These are phyloP conservation scores for Champsocephalus esox DNA, from an alignment of 2,797 vertebrate species.

Conservation along the genomic window DNA sequence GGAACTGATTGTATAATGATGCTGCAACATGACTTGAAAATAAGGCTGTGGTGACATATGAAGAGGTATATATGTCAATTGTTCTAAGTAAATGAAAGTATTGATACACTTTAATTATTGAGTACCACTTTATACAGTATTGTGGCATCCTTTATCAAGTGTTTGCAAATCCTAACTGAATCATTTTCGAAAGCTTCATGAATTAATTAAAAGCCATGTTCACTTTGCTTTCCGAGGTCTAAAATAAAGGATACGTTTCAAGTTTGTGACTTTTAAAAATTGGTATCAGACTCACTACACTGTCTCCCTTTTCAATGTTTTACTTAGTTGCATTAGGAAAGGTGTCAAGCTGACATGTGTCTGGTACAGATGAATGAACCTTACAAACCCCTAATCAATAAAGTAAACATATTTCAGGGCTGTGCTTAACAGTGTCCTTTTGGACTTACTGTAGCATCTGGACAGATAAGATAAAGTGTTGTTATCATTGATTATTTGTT, in stretches of 20 bases:
- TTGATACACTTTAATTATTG: background rate
- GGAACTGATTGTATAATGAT: slow-evolving; percentile 47
- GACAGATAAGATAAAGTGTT: background rate
- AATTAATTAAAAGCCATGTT: background rate
- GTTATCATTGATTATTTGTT: background rate
- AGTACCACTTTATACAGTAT: background rate
- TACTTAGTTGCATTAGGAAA: background rate
- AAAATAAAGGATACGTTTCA: background rate
- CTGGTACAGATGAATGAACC: background rate
- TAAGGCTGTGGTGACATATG: slow-evolving; percentile 19
- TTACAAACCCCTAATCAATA: background rate
- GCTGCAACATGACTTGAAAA: slow-evolving; percentile 39
- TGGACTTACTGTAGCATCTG: background rate
- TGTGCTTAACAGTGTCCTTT: background rate
- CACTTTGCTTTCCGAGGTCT: background rate
- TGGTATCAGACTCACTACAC: background rate
- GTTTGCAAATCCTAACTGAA: background rate
- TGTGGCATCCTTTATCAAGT: background rate
- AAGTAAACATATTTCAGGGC: background rate
- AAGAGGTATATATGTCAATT: background rate
- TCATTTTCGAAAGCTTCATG: background rate
- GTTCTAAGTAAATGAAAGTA: slow-evolving; percentile 24
- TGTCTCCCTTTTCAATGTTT: slow-evolving; percentile 14
- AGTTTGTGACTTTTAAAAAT: background rate
- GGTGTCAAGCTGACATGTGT: background rate